phyloP scores from a whole-genome alignment of 2,888 invertebrate species.

The Halocaridina rubra region DNA sequence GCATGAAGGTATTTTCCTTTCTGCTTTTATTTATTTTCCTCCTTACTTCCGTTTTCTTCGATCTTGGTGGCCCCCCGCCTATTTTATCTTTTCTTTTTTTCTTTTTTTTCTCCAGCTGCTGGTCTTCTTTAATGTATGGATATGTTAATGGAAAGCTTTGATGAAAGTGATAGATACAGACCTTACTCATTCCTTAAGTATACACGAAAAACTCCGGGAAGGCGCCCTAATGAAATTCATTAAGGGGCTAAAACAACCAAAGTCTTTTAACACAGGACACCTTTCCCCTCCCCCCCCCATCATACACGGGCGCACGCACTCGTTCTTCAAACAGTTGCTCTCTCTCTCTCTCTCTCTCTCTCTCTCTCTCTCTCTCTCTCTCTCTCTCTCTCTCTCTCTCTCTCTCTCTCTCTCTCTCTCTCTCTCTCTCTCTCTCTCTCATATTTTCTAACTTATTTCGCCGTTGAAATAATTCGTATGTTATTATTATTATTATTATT shows the following conservation, averaged over 20 bases:
- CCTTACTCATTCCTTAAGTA: conserved; percentile 14
- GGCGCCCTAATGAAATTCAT: conserved; percentile 19
- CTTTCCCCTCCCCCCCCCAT: background rate
- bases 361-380: background rate
- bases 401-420: background rate
- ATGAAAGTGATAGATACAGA: conserved; percentile 5
- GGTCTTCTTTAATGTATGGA: background rate
- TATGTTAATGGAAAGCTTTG: conserved; percentile 21
- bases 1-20: no score
- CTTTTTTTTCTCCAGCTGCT: background rate
- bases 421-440: no score
- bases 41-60: background rate
- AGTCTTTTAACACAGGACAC: background rate
- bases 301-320: no score
- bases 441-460: no score
- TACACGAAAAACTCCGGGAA: conserved; percentile 7
- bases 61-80: background rate
- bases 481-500: no score
- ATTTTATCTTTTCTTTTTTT: background rate
- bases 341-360: background rate
- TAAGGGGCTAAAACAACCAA: conserved; percentile 13
- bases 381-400: background rate
- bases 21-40: background rate
- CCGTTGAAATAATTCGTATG: no score
- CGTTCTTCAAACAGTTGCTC: background rate